These are phyloP conservation scores for Amphiprion ocellaris DNA, from an alignment of 2,113 vertebrate species.

Conservation along the genomic window DNA sequence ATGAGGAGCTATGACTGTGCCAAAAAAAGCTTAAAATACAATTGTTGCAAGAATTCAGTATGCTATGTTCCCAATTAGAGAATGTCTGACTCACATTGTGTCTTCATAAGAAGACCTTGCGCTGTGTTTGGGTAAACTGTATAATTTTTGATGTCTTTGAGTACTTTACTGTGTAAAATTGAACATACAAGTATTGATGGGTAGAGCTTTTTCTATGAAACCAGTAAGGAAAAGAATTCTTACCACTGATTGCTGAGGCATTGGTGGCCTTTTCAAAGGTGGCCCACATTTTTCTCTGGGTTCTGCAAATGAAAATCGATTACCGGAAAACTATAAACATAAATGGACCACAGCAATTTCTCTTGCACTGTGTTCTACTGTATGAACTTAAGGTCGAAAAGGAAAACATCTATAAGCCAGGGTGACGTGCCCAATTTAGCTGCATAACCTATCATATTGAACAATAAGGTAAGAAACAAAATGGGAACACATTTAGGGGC, in stretches of 20 bases:
- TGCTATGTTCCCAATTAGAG: constrained; percentile 13
- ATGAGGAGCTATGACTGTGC: constrained; percentile 5
- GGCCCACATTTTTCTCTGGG: constrained; percentile 31
- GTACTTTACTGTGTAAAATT: background rate
- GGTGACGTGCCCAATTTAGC: constrained; percentile 55
- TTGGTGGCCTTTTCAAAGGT: constrained; percentile 39
- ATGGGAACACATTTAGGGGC: constrained; percentile 19
- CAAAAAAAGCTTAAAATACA: constrained; percentile 7
- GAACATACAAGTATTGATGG: background rate
- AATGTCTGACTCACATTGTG: constrained; percentile 9
- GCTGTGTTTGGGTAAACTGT: constrained; percentile 1
- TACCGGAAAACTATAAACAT: constrained; percentile 58
- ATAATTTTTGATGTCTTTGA: constrained; percentile 11
- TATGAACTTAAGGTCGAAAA: constrained; percentile 46
- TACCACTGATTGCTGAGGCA: constrained; percentile 42
- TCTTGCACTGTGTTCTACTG: constrained; percentile 22
- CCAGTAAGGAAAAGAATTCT: constrained; percentile 11
- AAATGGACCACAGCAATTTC: constrained; percentile 51
- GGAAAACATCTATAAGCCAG: constrained; percentile 46
- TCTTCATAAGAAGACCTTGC: constrained; percentile 32
- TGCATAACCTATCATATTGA: constrained; percentile 41
- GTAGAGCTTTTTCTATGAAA: background rate
- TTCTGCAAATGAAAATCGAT: constrained; percentile 68
- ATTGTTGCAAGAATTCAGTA: background rate
- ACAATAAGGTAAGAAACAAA: constrained; percentile 42